Percentiles rank a stretch among this genome's conserved stretches.
phyloP scores from a whole-genome alignment of 2,888 invertebrate species.

The Aplocera efformata region DNA sequence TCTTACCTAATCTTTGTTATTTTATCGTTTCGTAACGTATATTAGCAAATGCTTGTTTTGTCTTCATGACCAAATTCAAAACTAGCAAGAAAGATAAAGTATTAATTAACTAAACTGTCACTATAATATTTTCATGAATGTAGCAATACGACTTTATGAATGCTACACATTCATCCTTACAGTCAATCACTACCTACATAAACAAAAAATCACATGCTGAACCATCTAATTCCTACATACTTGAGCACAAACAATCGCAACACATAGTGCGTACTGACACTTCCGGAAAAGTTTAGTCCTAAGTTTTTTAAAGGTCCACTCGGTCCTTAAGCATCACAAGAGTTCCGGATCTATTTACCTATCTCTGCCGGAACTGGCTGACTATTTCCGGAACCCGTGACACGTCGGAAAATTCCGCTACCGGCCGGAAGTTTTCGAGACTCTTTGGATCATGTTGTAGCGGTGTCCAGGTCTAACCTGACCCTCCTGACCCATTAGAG shows the following conservation, averaged over 20 bases:
- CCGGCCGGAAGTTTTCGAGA: constrained; percentile 2
- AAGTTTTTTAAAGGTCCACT: constrained; percentile 27
- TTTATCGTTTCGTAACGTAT: too few relatives aligned
- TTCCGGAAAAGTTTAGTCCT: constrained; percentile 74
- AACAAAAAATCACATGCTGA: constrained; percentile 1
- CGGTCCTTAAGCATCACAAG: constrained; percentile 1
- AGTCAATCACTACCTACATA: constrained; percentile 3
- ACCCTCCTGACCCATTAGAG: constrained; percentile 66
- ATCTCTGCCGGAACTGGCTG: constrained; percentile 1
- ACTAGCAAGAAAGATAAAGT: too few relatives aligned
- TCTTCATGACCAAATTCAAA: too few relatives aligned
- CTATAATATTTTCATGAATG: too few relatives aligned
- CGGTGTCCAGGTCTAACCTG: constrained; percentile 39
- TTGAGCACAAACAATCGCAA: constrained; percentile 61
- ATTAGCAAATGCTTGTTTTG: too few relatives aligned
- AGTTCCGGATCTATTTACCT: constrained; percentile 5
- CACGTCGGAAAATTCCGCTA: constrained; percentile 1
- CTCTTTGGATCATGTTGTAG: neutral
- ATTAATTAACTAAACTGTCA: too few relatives aligned
- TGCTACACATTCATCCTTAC: neutral
- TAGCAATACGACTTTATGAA: constrained; percentile 13
- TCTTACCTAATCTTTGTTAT: too few relatives aligned
- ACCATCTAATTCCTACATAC: neutral
- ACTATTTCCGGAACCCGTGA: constrained; percentile 1
- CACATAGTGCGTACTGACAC: constrained; percentile 77